Evolutionary conservation across 2,888 invertebrate species (phyloP), one percentile per base, ranked within the genome.

Genomic region (Epistrophe eligans): DNA sequence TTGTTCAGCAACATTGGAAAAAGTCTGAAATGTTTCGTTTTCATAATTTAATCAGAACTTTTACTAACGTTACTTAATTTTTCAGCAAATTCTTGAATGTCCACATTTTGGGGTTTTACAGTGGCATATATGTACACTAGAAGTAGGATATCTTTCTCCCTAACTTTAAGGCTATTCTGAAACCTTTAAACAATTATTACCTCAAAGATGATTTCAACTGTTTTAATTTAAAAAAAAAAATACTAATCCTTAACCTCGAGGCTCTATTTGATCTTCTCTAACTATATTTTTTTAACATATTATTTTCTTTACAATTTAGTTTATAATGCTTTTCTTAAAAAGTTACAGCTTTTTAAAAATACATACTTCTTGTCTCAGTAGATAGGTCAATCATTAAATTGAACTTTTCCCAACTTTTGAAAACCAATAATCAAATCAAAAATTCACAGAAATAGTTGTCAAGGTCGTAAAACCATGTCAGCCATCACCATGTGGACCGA

Each of bases 401-500:
- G 15, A 15, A 15, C 43, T 52, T 15, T n/a, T n/a, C n/a, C n/a
- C n/a, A n/a, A n/a, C n/a, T n/a, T n/a, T n/a, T n/a, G n/a, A n/a
- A n/a, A 24, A 10, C 57, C 19, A 81, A 74, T 55, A 13, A 24
- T 8, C 17, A 40, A 58, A 10, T 60, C 19, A 11, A 19, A 62
- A 64, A 55, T 76, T 52, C 67, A 74, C 76, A 88, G 88, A 76
- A 48, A 77, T 73, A 28, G 8, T 50, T 1, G 48, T 60, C 0
- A 38, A 85, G 17, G 91, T 91, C 77, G 91, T 91, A 9, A 94
- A 95, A 89, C 95, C 95, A 13, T 96, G 96, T 89, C 93, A 95
- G 66, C 97, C 97, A 70, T 95, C 96, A 43, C 97, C 97, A 0
- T 97, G 97, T 90, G 97, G 97, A 19, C 95, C 96, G 17, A 97